These are phyloP conservation scores for Dilophus febrilis DNA, from an alignment of 2,888 invertebrate genomes.

Conservation along the genomic window DNA sequence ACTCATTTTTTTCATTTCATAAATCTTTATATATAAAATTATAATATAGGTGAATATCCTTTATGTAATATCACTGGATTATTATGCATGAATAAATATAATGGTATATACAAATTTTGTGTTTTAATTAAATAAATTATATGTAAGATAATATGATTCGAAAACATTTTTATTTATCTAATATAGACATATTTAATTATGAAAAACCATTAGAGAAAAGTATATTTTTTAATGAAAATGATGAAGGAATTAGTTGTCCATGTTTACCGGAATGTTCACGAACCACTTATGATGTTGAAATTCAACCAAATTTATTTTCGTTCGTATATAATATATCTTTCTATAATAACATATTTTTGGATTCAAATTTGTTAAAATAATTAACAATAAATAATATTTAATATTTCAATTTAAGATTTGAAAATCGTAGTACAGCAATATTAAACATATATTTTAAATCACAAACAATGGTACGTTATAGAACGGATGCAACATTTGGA, in stretches of 20 bases:
- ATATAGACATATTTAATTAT: constrained; percentile 4
- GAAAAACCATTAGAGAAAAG: constrained; percentile 2
- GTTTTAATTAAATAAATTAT: too few species aligned
- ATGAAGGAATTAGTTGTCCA: constrained; percentile 5
- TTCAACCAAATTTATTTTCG: too few species aligned
- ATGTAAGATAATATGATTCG: neutral
- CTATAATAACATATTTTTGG: neutral
- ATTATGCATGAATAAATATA: neutral
- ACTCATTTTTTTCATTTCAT: too few species aligned
- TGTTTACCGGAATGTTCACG: constrained; percentile 6
- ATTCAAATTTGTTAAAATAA: too few species aligned
- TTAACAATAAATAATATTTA: too few species aligned
- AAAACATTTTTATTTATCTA: neutral
- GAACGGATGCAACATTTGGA: neutral
- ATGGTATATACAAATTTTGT: too few species aligned
- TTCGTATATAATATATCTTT: neutral
- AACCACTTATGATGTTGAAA: neutral
- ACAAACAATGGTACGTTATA: neutral
- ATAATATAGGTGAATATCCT: neutral
- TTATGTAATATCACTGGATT: neutral
- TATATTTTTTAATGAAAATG: constrained; percentile 4
- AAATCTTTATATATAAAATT: too few species aligned
- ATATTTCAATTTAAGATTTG: too few species aligned
- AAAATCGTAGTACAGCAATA: neutral
- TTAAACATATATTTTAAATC: neutral